Conservation (phyloP, 2,113 vertebrate genomes). For the Aphyosemion australe region DNA sequence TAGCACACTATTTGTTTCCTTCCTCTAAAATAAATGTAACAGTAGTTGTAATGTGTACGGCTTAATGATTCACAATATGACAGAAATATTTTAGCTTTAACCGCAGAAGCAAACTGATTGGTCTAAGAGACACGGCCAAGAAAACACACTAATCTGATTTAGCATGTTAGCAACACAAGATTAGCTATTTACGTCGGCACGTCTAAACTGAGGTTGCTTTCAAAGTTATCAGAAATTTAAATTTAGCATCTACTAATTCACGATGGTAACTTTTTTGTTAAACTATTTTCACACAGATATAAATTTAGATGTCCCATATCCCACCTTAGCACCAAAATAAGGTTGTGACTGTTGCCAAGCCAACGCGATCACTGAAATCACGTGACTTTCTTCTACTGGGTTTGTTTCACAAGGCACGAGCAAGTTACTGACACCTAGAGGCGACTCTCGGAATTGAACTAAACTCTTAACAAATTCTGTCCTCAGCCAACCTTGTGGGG, state of each 20-base stretch:
- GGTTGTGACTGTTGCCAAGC: constrained; percentile 62
- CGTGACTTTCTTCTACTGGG: constrained; percentile 45
- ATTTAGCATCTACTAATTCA: no score
- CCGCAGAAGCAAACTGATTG: no score
- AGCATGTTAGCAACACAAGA: not conserved
- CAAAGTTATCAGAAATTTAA: no score
- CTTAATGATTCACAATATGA: not conserved
- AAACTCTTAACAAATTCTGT: no score
- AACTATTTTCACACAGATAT: not conserved
- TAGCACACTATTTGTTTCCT: no score
- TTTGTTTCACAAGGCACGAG: not conserved
- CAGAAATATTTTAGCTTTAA: no score
- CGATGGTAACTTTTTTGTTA: rapidly evolving
- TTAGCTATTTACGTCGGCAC: no score
- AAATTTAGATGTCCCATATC: not conserved
- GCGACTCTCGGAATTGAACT: not conserved
- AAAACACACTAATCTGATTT: not conserved
- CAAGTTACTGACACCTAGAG: constrained; percentile 33
- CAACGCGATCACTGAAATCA: constrained; percentile 48
- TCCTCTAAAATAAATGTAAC: not conserved
- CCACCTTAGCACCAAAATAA: constrained; percentile 36
- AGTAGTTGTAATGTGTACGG: not conserved
- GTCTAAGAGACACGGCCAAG: not conserved
- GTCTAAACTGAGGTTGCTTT: no score
- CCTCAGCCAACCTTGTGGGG: no score